These are phyloP conservation scores for Lepus oiostolus DNA, from an alignment of 2,797 vertebrate species.

Conservation along the genomic window DNA sequence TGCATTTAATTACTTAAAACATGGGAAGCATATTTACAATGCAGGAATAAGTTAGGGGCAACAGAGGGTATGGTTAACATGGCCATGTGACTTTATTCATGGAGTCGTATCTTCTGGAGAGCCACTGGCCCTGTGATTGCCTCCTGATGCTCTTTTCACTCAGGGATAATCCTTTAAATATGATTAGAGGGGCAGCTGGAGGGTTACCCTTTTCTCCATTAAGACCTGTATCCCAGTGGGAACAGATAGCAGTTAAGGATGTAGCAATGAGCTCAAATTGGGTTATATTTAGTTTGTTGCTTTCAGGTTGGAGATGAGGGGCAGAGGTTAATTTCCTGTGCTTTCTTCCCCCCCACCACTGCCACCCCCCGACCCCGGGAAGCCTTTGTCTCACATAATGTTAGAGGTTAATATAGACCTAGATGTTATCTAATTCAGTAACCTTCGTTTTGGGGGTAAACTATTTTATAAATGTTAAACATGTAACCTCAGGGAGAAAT, in stretches of 20 bases:
- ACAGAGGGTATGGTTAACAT: not conserved
- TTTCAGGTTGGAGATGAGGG: slow-evolving; percentile 23
- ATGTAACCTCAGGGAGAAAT: slow-evolving; percentile 1
- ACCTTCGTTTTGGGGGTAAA: not conserved
- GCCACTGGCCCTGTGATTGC: not conserved
- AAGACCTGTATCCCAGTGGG: slow-evolving; percentile 47
- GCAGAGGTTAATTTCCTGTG: slow-evolving; percentile 62
- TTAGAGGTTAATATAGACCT: slow-evolving; percentile 34
- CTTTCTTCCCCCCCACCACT: not conserved
- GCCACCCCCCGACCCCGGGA: not conserved
- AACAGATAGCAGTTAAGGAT: slow-evolving; percentile 34
- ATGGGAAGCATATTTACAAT: slow-evolving; percentile 1
- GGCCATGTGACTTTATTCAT: not conserved
- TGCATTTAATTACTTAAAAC: slow-evolving; percentile 67
- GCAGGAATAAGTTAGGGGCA: slow-evolving; percentile 37
- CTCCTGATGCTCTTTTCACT: slow-evolving; percentile 31
- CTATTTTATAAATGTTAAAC: slow-evolving; percentile 40
- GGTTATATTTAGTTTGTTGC: slow-evolving; percentile 44
- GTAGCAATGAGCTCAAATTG: slow-evolving; percentile 45
- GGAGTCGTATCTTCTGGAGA: not conserved
- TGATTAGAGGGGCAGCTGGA: slow-evolving; percentile 44
- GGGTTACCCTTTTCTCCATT: slow-evolving; percentile 63
- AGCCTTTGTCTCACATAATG: slow-evolving; percentile 1
- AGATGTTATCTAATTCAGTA: slow-evolving; percentile 37
- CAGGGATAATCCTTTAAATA: slow-evolving; percentile 49